Conservation (phyloP, 2,797 vertebrate genomes). For the Myoxocephalus aenaeus region DNA sequence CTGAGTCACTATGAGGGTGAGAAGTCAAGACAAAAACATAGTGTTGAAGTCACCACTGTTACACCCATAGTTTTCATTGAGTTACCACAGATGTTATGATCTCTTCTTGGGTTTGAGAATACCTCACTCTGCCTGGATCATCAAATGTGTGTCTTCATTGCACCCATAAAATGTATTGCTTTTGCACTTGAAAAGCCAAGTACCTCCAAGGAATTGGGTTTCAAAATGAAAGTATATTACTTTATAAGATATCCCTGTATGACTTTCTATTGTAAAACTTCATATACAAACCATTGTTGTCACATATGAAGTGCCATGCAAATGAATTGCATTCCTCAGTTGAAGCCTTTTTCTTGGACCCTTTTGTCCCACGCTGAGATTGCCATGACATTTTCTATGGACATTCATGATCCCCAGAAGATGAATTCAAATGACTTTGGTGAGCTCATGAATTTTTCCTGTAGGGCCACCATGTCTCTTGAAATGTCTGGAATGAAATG, state of each 20-base stretch:
- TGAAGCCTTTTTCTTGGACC: neutral
- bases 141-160: neutral
- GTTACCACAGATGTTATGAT: neutral
- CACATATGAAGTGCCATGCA: neutral
- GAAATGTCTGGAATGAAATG: neutral
- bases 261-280: neutral
- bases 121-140: neutral
- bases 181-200: slow-evolving; percentile 19
- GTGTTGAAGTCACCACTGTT: neutral
- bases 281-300: neutral
- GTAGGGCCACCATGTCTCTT: neutral
- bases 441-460: neutral
- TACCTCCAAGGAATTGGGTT: neutral
- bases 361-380: neutral
- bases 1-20: slow-evolving; percentile 9
- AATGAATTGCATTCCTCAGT: neutral
- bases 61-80: slow-evolving; percentile 4
- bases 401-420: neutral
- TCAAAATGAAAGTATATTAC: neutral
- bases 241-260: neutral
- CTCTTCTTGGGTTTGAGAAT: slow-evolving; percentile 22
- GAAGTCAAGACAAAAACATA: slow-evolving; percentile 26
- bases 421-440: neutral
- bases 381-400: neutral
- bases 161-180: neutral